A percentile compares a stretch with the other conserved stretches of the same genome.
These are phyloP conservation scores for Odontamblyopus lacepedii DNA, from an alignment of 2,797 vertebrate genomes.

Conservation along the genomic window DNA sequence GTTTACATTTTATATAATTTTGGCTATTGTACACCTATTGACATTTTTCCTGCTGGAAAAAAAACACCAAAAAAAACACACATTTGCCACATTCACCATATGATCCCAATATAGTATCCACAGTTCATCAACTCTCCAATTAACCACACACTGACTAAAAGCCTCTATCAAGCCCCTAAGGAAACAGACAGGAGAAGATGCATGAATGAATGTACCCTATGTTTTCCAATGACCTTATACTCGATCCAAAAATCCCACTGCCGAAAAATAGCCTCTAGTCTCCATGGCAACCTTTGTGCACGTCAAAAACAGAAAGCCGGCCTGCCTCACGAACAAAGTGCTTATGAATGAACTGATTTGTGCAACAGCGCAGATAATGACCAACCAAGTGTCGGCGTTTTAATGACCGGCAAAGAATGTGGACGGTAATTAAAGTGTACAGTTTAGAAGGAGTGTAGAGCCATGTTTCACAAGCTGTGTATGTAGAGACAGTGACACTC, in stretches of 20 bases:
- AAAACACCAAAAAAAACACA: neutral
- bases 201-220: neutral
- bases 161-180: neutral
- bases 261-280: slow-evolving; percentile 10
- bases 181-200: neutral
- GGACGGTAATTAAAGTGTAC: neutral
- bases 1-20: too few relatives aligned
- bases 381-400: neutral
- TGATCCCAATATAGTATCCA: neutral
- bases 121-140: neutral
- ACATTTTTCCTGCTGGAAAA: too few relatives aligned
- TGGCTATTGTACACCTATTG: too few relatives aligned
- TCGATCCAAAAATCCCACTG: neutral
- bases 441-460: neutral
- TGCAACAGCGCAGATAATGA: slow-evolving; percentile 5
- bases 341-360: slow-evolving; percentile 14
- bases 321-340: neutral
- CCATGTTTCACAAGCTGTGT: neutral
- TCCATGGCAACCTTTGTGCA: slow-evolving; percentile 35
- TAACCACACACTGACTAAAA: neutral
- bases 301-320: neutral
- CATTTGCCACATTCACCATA: neutral
- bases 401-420: slow-evolving; percentile 12
- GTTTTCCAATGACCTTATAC: slow-evolving; percentile 5
- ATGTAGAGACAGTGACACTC: neutral